Evolutionary conservation across 2,888 invertebrate species (phyloP).

Genomic region (Eilema griseolum): DNA sequence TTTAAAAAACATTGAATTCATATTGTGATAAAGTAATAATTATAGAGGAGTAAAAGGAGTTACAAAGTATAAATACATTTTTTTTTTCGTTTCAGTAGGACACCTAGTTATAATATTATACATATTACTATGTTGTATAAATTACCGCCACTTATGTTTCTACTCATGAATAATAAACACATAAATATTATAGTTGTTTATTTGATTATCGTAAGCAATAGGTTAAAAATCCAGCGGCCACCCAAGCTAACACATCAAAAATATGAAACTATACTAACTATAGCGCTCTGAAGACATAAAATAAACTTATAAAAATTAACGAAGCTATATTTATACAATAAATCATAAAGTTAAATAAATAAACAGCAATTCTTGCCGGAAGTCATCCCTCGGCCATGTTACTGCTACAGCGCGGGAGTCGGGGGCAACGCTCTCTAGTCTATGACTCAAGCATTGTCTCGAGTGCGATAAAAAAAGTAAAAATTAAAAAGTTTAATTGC

Average conservation of each 20-base stretch:
- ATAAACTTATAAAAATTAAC: slow-evolving; percentile 29
- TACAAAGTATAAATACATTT: no score
- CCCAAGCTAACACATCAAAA: background rate
- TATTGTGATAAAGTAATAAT: no score
- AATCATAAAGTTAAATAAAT: slow-evolving; percentile 49
- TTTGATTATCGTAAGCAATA: background rate
- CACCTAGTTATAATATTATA: slow-evolving; percentile 5
- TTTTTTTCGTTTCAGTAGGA: background rate
- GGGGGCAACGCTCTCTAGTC: slow-evolving; percentile 72
- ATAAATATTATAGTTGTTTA: slow-evolving; percentile 7
- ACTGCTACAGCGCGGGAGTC: slow-evolving; percentile 76
- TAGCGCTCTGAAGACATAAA: slow-evolving; percentile 28
- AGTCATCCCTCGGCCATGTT: slow-evolving; percentile 56
- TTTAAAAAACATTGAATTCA: no score
- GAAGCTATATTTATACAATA: slow-evolving; percentile 30
- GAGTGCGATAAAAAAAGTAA: slow-evolving; percentile 34
- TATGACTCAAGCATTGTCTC: slow-evolving; percentile 72
- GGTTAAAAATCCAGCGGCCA: slow-evolving; percentile 3
- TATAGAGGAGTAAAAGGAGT: no score
- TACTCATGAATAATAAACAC: background rate
- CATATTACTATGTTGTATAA: background rate
- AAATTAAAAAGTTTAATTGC: slow-evolving; percentile 36
- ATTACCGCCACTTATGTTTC: background rate
- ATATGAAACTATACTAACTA: slow-evolving; percentile 11
- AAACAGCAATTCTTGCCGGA: slow-evolving; percentile 58